A percentile compares a stretch with the other conserved stretches of the same genome.
phyloP scores from a whole-genome alignment of 2,888 invertebrate species.

The Catocala fraxini region DNA sequence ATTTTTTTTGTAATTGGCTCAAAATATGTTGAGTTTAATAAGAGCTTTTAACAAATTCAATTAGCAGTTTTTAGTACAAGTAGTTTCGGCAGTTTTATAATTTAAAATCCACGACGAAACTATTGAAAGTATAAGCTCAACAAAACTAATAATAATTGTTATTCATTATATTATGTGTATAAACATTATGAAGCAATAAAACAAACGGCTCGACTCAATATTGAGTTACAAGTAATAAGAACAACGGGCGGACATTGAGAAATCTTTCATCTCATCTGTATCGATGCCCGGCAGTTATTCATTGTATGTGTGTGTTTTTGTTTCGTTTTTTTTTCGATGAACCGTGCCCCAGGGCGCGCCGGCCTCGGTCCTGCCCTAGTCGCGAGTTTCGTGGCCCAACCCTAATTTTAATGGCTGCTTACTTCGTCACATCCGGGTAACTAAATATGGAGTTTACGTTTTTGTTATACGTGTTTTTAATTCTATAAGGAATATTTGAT shows the following conservation, averaged over 20 bases:
- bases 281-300: slow-evolving; percentile 77
- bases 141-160: background rate
- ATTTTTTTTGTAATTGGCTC: slow-evolving; percentile 11
- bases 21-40: background rate
- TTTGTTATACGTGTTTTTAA: slow-evolving; percentile 42
- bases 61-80: background rate
- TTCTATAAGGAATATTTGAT: slow-evolving; percentile 53
- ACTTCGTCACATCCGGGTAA: slow-evolving; percentile 79
- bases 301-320: slow-evolving; percentile 71
- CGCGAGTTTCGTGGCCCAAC: slow-evolving; percentile 82
- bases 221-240: slow-evolving; percentile 81
- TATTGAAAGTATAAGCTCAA: too few relatives aligned
- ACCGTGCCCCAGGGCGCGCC: slow-evolving; percentile 73
- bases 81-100: too few relatives aligned
- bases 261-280: slow-evolving; percentile 84
- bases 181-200: slow-evolving; percentile 57
- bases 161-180: slow-evolving; percentile 47
- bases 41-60: slow-evolving; percentile 1
- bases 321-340: slow-evolving; percentile 67
- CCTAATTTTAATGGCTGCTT: slow-evolving; percentile 88
- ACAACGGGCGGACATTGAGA: slow-evolving; percentile 80
- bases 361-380: slow-evolving; percentile 81
- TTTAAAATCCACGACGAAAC: too few relatives aligned
- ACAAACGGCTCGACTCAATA: slow-evolving; percentile 66
- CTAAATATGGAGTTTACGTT: slow-evolving; percentile 73